Conservation (phyloP, 2,888 invertebrate genomes). For the Panopea generosa region DNA sequence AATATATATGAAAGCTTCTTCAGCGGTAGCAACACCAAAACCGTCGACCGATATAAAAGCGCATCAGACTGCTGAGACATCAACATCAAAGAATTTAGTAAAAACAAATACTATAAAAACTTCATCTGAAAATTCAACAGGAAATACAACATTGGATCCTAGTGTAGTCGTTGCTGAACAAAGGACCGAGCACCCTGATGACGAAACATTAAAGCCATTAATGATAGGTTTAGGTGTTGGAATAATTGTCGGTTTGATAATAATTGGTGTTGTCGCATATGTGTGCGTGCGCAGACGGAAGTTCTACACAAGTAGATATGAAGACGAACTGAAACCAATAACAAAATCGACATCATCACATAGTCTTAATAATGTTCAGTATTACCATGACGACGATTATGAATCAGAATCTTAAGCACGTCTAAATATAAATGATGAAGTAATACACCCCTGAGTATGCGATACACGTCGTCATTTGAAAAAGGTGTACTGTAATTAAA, state of each 20-base stretch:
- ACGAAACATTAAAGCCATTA: slow-evolving; percentile 62
- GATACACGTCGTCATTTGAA: too few relatives aligned
- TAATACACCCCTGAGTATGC: too few relatives aligned
- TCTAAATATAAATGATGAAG: too few relatives aligned
- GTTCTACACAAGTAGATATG: slow-evolving; percentile 55
- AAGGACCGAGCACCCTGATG: slow-evolving; percentile 43
- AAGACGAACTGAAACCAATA: slow-evolving; percentile 59
- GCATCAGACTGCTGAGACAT: neutral
- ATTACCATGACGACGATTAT: slow-evolving; percentile 43
- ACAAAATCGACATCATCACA: slow-evolving; percentile 51
- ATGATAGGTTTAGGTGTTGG: slow-evolving; percentile 70
- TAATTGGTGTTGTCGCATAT: slow-evolving; percentile 60
- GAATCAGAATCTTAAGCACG: slow-evolving; percentile 31
- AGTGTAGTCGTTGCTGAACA: slow-evolving; percentile 18
- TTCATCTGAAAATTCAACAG: neutral
- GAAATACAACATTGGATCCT: slow-evolving; percentile 13
- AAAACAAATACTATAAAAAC: slow-evolving; percentile 1
- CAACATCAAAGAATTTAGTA: slow-evolving; percentile 18
- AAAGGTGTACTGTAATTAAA: too few relatives aligned
- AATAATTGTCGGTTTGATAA: slow-evolving; percentile 61
- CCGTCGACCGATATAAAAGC: slow-evolving; percentile 1
- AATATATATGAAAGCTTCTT: neutral
- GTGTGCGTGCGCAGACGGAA: slow-evolving; percentile 60
- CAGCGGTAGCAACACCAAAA: slow-evolving; percentile 7
- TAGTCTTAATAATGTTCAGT: slow-evolving; percentile 52